Percentiles rank a stretch among this genome's conserved stretches.
Conservation (phyloP, 2,113 vertebrate species). For the Donacobius atricapilla region DNA sequence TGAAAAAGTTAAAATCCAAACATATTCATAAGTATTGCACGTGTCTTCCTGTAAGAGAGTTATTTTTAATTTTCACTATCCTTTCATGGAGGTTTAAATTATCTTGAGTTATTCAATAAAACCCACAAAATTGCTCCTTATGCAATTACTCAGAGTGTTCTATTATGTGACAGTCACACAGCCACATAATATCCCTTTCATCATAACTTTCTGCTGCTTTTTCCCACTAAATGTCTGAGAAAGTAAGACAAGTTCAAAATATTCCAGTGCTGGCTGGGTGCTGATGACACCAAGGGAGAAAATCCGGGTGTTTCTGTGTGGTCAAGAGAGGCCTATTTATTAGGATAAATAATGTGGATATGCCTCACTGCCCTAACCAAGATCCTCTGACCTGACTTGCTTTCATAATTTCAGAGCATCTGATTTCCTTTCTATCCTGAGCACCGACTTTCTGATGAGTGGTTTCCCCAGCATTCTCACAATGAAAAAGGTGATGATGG, state of each 20-base stretch:
- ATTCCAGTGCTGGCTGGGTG: background rate
- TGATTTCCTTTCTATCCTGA: background rate
- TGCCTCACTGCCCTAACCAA: background rate
- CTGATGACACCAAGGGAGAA: background rate
- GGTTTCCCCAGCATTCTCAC: background rate
- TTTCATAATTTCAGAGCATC: background rate
- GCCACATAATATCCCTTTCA: background rate
- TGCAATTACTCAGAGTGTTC: conserved; percentile 31
- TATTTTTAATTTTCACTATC: background rate
- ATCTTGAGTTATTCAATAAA: conserved; percentile 41
- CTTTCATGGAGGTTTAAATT: conserved; percentile 26
- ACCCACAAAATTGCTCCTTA: conserved; percentile 35
- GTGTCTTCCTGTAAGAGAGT: conserved; percentile 8
- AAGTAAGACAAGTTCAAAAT: background rate
- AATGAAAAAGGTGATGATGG: background rate
- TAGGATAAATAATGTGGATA: background rate
- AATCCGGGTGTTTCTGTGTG: background rate
- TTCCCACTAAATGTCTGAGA: background rate
- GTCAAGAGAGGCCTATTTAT: background rate
- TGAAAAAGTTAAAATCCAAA: background rate
- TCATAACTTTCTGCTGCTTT: conserved; percentile 9
- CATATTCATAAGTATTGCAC: background rate
- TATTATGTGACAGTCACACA: conserved; percentile 43
- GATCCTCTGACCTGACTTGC: background rate
- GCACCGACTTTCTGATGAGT: background rate